Evolutionary conservation across 2,888 invertebrate genomes (phyloP).

Genomic region (Dastarcus helophoroides): DNA sequence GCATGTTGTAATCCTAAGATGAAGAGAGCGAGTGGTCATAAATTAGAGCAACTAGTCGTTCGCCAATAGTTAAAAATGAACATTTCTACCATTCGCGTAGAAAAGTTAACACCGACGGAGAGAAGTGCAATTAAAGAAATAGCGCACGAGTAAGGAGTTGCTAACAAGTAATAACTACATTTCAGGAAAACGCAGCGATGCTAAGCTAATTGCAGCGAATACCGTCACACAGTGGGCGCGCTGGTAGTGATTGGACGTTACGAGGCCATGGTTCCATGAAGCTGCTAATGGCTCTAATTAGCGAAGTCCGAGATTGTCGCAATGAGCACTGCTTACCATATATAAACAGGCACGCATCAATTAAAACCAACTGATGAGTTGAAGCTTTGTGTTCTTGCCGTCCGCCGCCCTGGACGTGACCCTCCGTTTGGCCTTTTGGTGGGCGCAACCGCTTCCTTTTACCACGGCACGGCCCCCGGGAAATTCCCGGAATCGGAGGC

Average conservation of each 20-base stretch:
- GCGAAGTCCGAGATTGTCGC: conserved; percentile 31
- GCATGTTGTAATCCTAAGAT: too few species aligned
- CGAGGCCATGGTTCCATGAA: conserved; percentile 28
- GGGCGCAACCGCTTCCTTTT: too few species aligned
- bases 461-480: too few species aligned
- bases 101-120: conserved; percentile 11
- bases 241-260: conserved; percentile 9
- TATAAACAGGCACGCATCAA: conserved; percentile 9
- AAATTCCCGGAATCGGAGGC: too few species aligned
- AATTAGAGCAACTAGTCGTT: too few species aligned
- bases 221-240: conserved; percentile 7
- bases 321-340: conserved; percentile 19
- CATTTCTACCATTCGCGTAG: too few species aligned
- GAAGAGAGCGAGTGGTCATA: too few species aligned
- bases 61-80: too few species aligned
- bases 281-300: conserved; percentile 32
- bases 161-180: conserved; percentile 12
- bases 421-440: too few species aligned
- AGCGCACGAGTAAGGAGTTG: conserved; percentile 7
- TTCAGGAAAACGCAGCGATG: conserved; percentile 12
- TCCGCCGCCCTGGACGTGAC: too few species aligned
- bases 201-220: conserved; percentile 8
- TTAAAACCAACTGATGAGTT: too few species aligned
- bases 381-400: too few species aligned
- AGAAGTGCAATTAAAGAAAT: conserved; percentile 11